These are phyloP conservation scores for Orthosia cruda DNA, from an alignment of 2,888 invertebrate species.

Conservation along the genomic window DNA sequence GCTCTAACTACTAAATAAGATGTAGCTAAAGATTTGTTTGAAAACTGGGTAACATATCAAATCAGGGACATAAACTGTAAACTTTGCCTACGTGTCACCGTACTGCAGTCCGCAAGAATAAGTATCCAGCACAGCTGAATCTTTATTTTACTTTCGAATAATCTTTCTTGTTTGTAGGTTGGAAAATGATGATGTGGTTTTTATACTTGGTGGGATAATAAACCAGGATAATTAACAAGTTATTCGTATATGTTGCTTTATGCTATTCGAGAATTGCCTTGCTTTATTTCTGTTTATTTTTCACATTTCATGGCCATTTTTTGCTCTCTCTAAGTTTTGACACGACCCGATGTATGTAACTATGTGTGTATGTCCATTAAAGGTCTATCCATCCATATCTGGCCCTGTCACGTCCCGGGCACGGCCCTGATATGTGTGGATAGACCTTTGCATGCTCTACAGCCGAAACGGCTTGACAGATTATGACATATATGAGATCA, in stretches of 20 bases:
- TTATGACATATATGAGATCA: too few species aligned
- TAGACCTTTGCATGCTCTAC: too few species aligned
- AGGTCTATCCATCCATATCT: too few species aligned
- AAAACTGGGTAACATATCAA: slow-evolving; percentile 54
- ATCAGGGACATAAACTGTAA: slow-evolving; percentile 62
- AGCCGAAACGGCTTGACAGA: too few species aligned
- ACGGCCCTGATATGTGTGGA: too few species aligned
- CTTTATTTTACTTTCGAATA: slow-evolving; percentile 51
- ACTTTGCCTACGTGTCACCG: slow-evolving; percentile 68
- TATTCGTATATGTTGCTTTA: too few species aligned
- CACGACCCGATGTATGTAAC: too few species aligned
- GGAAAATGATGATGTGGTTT: not conserved
- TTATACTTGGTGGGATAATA: not conserved
- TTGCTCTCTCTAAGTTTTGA: too few species aligned
- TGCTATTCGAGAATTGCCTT: not conserved
- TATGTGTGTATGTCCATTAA: too few species aligned
- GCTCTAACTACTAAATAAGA: slow-evolving; percentile 21
- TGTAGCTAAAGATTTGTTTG: slow-evolving; percentile 48
- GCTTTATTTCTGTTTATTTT: not conserved
- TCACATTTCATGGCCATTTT: too few species aligned
- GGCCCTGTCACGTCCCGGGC: too few species aligned
- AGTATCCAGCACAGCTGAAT: slow-evolving; percentile 55
- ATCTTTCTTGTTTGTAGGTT: slow-evolving; percentile 28
- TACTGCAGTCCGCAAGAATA: slow-evolving; percentile 67
- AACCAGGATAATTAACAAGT: not conserved